Percentiles rank a stretch among this genome's conserved stretches.
phyloP scores from a whole-genome alignment of 2,797 vertebrate genomes.

The Chaetodon trifasciatus region DNA sequence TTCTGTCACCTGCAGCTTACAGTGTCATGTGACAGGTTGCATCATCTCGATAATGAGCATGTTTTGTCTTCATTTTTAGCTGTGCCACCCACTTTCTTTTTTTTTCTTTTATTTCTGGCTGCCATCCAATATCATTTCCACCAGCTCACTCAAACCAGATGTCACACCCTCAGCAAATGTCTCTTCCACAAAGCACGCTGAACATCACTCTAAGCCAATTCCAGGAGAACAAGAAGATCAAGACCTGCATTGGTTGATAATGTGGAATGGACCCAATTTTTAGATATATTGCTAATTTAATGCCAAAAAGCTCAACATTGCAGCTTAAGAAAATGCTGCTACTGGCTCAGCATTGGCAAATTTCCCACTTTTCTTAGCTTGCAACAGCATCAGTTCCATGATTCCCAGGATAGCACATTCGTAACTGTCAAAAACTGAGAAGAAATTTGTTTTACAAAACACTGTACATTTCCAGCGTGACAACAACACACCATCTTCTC shows the following conservation, averaged over 20 bases:
- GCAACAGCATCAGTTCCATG: constrained; percentile 1
- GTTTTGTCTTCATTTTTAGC: constrained; percentile 44
- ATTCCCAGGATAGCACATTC: constrained; percentile 36
- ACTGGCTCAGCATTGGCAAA: constrained; percentile 40
- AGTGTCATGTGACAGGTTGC: constrained; percentile 10
- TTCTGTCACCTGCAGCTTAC: constrained; percentile 39
- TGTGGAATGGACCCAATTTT: constrained; percentile 48
- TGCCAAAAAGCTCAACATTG: constrained; percentile 43
- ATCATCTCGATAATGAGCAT: constrained; percentile 43
- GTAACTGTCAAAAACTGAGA: constrained; percentile 22
- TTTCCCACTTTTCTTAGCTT: constrained; percentile 30
- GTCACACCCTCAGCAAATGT: constrained; percentile 54
- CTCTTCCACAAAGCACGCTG: constrained; percentile 34
- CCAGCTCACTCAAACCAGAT: constrained; percentile 55
- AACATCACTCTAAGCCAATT: constrained; percentile 33
- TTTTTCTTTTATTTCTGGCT: constrained; percentile 41
- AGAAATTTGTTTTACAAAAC: constrained; percentile 39
- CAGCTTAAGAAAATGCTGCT: constrained; percentile 51
- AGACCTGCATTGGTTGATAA: constrained; percentile 38
- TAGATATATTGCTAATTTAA: constrained; percentile 31
- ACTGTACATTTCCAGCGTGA: constrained; percentile 24
- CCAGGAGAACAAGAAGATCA: constrained; percentile 55
- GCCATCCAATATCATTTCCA: constrained; percentile 47
- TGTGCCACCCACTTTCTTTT: constrained; percentile 17
- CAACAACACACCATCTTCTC: constrained; percentile 18